Evolutionary conservation across 2,888 invertebrate genomes (phyloP).

Genomic region (Tetramorium bicarinatum): DNA sequence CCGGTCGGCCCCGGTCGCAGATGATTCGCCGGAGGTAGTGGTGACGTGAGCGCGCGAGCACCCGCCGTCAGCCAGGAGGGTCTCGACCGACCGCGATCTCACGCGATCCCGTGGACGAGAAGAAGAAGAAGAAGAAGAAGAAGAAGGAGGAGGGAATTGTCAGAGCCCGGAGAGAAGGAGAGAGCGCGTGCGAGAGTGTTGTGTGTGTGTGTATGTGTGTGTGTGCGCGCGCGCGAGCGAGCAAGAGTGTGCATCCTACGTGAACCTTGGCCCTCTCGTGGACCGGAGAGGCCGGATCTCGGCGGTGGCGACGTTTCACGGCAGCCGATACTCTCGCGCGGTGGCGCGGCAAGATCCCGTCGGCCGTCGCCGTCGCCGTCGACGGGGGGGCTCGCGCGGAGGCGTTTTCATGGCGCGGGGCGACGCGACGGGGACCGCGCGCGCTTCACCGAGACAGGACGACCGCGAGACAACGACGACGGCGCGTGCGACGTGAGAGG

Average conservation of each 20-base stretch:
- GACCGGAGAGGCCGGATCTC: background rate
- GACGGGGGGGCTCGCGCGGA: conserved; percentile 58
- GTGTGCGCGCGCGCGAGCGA: background rate
- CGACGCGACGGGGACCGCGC: conserved; percentile 60
- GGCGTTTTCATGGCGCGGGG: conserved; percentile 72
- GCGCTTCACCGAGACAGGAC: conserved; percentile 63
- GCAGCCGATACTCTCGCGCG: background rate
- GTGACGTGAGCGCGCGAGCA: conserved; percentile 72
- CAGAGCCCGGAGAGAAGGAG: background rate
- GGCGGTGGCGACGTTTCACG: background rate
- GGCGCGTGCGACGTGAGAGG: conserved; percentile 74
- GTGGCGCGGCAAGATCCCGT: background rate
- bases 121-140: too few species aligned
- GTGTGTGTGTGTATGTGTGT: background rate
- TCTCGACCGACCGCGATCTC: conserved; percentile 7
- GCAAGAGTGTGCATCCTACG: conserved; percentile 16
- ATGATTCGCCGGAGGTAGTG: conserved; percentile 73
- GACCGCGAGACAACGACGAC: conserved; percentile 36
- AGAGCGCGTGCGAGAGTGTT: background rate
- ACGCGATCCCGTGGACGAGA: conserved; percentile 8
- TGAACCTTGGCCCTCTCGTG: conserved; percentile 35
- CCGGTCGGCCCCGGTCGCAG: conserved; percentile 67
- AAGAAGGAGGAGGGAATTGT: background rate
- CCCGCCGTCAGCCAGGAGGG: conserved; percentile 62
- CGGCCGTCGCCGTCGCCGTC: conserved; percentile 45